phyloP scores from a whole-genome alignment of 2,888 invertebrate species.

The Trichogramma evanescens region DNA sequence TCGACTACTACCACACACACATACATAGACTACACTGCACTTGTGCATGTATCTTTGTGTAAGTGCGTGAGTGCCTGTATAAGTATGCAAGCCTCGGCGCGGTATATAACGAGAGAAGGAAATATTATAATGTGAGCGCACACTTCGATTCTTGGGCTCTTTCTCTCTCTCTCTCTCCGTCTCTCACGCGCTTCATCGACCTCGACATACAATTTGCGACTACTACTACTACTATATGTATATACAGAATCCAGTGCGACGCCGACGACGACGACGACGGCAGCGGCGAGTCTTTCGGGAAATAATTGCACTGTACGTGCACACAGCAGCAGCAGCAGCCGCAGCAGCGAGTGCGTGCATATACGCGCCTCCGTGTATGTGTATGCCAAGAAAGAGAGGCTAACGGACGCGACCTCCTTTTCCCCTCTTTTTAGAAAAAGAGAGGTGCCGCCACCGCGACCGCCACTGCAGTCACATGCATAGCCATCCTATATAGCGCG shows the following conservation, averaged over 20 bases:
- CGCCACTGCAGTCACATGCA: conserved; percentile 6
- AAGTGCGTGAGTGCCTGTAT: too few relatives aligned
- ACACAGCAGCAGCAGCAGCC: too few relatives aligned
- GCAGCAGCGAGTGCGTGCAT: not conserved
- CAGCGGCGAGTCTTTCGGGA: conserved; percentile 18
- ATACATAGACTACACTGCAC: too few relatives aligned
- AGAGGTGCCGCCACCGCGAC: not conserved
- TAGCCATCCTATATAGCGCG: too few relatives aligned
- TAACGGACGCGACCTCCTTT: conserved; percentile 18
- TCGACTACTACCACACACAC: too few relatives aligned
- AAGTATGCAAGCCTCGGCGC: too few relatives aligned
- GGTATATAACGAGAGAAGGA: too few relatives aligned
- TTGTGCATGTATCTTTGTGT: too few relatives aligned
- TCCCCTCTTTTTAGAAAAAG: not conserved
- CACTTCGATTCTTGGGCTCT: too few relatives aligned
- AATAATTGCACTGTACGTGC: conserved; percentile 14
- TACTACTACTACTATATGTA: too few relatives aligned
- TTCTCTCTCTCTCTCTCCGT: too few relatives aligned
- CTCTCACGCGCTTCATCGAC: conserved; percentile 6
- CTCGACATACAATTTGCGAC: conserved; percentile 24
- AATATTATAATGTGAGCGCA: too few relatives aligned
- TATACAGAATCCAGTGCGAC: conserved; percentile 2
- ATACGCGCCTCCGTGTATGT: conserved; percentile 5
- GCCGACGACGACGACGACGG: not conserved
- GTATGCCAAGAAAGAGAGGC: conserved; percentile 15